phyloP scores from a whole-genome alignment of 2,113 vertebrate species.

The Blennius ocellaris region DNA sequence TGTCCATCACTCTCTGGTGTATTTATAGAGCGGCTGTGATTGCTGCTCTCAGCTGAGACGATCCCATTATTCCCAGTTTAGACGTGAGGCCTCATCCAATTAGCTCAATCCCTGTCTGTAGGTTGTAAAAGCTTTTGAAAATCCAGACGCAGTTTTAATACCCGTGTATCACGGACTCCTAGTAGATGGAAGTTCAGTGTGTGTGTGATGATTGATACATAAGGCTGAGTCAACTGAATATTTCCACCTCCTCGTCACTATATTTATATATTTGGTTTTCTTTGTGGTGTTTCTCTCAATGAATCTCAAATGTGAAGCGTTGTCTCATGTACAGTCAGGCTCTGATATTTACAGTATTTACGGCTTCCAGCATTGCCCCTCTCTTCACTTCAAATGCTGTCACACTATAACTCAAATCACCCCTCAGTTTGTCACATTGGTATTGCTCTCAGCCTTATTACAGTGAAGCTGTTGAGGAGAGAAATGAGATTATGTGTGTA shows the following conservation, averaged over 20 bases:
- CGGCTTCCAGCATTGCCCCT: not conserved
- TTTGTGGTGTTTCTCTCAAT: not conserved
- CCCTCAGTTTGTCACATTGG: not conserved
- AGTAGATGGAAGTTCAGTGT: too few species aligned
- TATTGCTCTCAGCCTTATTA: slow-evolving; percentile 25
- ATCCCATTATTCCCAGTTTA: slow-evolving; percentile 55
- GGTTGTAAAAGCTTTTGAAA: too few species aligned
- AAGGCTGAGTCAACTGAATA: too few species aligned
- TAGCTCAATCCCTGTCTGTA: too few species aligned
- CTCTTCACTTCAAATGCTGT: not conserved
- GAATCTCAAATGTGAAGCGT: not conserved
- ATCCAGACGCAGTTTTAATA: too few species aligned
- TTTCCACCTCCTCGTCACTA: not conserved
- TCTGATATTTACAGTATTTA: not conserved
- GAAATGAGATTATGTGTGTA: slow-evolving; percentile 14
- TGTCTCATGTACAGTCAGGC: not conserved
- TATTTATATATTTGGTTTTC: too few species aligned
- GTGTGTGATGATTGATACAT: too few species aligned
- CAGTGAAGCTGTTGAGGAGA: slow-evolving; percentile 21
- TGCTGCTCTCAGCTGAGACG: slow-evolving; percentile 21
- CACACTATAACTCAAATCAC: slow-evolving; percentile 1
- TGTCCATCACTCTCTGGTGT: slow-evolving; percentile 16
- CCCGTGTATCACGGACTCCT: too few species aligned
- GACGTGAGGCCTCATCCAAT: slow-evolving; percentile 45
- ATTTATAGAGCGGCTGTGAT: slow-evolving; percentile 42